Percentiles rank a stretch among this genome's conserved stretches.
phyloP scores from a whole-genome alignment of 2,113 vertebrate genomes.

The Siniperca knerii region DNA sequence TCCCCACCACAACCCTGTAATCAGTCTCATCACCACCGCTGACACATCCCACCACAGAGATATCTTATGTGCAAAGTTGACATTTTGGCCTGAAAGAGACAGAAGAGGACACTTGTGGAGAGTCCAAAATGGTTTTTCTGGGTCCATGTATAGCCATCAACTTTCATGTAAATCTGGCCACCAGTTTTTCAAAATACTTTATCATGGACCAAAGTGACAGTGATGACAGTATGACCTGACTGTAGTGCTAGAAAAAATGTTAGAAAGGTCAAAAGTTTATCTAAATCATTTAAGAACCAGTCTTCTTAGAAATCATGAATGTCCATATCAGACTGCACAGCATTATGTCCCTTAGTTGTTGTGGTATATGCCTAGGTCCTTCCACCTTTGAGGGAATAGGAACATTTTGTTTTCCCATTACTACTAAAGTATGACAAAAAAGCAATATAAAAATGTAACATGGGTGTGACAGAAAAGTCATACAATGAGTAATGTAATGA shows the following conservation, averaged over 20 bases:
- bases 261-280: background rate
- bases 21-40: no score
- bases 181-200: background rate
- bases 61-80: background rate
- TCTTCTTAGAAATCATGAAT: background rate
- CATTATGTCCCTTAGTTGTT: background rate
- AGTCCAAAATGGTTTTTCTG: background rate
- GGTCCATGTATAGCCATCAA: background rate
- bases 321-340: background rate
- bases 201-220: background rate
- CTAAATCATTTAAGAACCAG: background rate
- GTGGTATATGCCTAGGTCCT: background rate
- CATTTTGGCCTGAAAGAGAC: constrained; percentile 1
- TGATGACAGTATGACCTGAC: background rate
- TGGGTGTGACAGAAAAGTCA: no score
- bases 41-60: background rate
- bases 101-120: background rate
- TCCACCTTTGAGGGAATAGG: no score
- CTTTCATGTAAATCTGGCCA: background rate
- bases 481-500: no score
- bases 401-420: no score
- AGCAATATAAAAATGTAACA: no score
- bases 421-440: no score
- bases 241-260: background rate
- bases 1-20: no score